Conservation (phyloP, 2,113 vertebrate genomes). For the Rhea pennata region DNA sequence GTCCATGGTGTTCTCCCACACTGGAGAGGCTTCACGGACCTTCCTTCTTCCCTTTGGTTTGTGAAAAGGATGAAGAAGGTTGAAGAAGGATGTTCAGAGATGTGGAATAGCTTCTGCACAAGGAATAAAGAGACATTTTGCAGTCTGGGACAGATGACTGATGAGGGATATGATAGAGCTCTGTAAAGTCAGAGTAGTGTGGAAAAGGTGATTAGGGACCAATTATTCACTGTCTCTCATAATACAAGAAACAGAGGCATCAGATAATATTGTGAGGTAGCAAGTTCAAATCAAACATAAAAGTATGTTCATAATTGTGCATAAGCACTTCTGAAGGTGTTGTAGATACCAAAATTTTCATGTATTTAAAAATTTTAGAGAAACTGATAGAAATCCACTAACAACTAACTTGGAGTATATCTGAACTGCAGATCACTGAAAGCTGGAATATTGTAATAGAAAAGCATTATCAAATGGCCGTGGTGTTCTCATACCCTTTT, state of each 20-base stretch:
- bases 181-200: slow-evolving; percentile 46
- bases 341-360: slow-evolving; percentile 36
- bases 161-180: slow-evolving; percentile 32
- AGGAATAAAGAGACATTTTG: slow-evolving; percentile 32
- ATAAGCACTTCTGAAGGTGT: slow-evolving; percentile 3
- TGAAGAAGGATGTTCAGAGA: not conserved
- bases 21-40: not conserved
- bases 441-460: not conserved
- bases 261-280: slow-evolving; percentile 39
- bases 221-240: slow-evolving; percentile 39
- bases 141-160: slow-evolving; percentile 22
- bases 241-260: slow-evolving; percentile 8
- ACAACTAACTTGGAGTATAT: slow-evolving; percentile 1
- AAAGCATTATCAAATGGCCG: not conserved
- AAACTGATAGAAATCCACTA: not conserved
- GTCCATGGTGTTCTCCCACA: not conserved
- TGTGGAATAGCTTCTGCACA: not conserved
- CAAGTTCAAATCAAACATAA: slow-evolving; percentile 54
- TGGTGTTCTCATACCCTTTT: not conserved
- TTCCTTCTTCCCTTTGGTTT: not conserved
- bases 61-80: not conserved
- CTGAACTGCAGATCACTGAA: not conserved
- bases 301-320: not conserved
- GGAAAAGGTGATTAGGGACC: slow-evolving; percentile 43
- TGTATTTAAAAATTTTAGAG: slow-evolving; percentile 5